These are phyloP conservation scores for Holothuria scabra DNA, from an alignment of 53 echinoderm and acorn worm species.

Conservation along the genomic window DNA sequence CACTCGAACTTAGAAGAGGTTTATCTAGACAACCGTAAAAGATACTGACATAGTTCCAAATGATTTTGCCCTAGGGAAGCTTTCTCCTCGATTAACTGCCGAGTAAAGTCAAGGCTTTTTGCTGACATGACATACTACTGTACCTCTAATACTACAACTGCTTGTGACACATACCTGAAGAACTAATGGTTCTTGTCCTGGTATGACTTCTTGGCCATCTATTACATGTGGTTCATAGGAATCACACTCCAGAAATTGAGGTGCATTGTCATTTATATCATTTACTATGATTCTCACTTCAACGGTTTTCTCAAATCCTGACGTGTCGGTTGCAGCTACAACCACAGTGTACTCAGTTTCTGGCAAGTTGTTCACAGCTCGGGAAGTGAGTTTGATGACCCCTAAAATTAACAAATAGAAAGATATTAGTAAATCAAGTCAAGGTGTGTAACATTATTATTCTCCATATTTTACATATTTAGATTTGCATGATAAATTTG, in stretches of 20 bases:
- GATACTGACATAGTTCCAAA: too few relatives aligned
- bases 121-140: too few relatives aligned
- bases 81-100: too few relatives aligned
- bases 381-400: conserved; percentile 23
- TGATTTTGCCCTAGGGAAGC: too few relatives aligned
- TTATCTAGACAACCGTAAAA: too few relatives aligned
- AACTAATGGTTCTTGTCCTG: conserved; percentile 38
- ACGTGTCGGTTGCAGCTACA: conserved; percentile 68
- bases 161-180: conserved; percentile 55
- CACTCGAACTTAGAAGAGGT: too few relatives aligned
- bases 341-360: conserved; percentile 67
- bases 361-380: conserved; percentile 25
- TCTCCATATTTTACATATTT: too few relatives aligned
- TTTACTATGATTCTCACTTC: conserved; percentile 70
- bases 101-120: too few relatives aligned
- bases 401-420: conserved; percentile 10
- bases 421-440: neutral
- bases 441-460: neutral
- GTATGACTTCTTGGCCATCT: conserved; percentile 49
- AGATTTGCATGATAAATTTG: neutral
- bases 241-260: conserved; percentile 72
- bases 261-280: conserved; percentile 93
- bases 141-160: too few relatives aligned
- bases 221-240: conserved; percentile 58
- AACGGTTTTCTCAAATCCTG: conserved; percentile 35